Evolutionary conservation across 2,888 invertebrate species (phyloP).

Genomic region (Meteorus cinctellus): DNA sequence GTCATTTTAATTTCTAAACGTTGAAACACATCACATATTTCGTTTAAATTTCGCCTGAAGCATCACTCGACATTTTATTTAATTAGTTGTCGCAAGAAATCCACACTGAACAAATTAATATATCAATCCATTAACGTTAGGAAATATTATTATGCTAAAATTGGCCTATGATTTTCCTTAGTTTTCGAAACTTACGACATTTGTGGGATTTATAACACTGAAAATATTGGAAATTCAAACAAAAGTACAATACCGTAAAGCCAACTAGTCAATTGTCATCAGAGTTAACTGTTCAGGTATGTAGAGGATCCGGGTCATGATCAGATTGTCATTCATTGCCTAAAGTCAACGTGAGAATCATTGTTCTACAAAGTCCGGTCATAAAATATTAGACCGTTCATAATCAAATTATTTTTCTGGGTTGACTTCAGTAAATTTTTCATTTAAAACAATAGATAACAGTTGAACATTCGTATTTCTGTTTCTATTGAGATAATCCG

Average conservation of each 20-base stretch:
- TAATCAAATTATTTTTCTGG: not conserved
- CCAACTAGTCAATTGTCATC: not conserved
- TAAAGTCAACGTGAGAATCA: not conserved
- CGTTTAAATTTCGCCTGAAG: constrained; percentile 59
- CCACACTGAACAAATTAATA: not conserved
- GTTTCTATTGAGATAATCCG: not conserved
- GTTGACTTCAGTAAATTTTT: not conserved
- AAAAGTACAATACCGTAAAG: not conserved
- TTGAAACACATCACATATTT: constrained; percentile 56
- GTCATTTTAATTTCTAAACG: constrained; percentile 69
- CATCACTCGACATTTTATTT: constrained; percentile 68
- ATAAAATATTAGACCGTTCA: not conserved
- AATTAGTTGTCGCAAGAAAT: constrained; percentile 52
- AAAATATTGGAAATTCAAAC: not conserved
- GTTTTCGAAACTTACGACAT: not conserved
- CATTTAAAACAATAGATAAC: not conserved
- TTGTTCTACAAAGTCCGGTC: not conserved
- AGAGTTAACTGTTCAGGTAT: not conserved
- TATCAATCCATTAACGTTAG: not conserved
- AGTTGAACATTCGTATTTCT: not conserved
- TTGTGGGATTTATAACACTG: not conserved
- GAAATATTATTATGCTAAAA: not conserved
- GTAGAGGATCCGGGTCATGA: not conserved
- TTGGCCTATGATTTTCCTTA: not conserved
- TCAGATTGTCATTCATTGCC: not conserved